phyloP scores from a whole-genome alignment of 2,888 invertebrate species.

The Himalopsyche anomala region DNA sequence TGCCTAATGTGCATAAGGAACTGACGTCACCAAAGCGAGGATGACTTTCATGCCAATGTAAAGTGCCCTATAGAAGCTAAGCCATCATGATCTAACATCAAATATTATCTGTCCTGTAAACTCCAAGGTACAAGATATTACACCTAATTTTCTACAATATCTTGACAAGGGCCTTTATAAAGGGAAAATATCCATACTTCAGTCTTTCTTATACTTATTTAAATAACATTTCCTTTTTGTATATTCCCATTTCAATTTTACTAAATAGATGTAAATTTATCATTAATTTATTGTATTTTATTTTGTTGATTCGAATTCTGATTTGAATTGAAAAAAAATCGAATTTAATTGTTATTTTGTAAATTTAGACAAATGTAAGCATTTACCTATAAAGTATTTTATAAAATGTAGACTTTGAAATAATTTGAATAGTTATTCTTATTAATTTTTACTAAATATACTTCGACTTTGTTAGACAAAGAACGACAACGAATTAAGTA shows the following conservation, averaged over 20 bases:
- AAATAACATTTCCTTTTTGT: neutral
- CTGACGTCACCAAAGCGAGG: no score
- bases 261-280: neutral
- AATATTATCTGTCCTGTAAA: no score
- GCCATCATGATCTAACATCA: no score
- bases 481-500: neutral
- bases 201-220: no score
- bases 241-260: slow-evolving; percentile 6
- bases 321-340: neutral
- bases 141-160: no score
- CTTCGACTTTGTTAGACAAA: neutral
- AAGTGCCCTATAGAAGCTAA: no score
- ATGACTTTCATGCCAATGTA: no score
- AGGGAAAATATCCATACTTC: no score
- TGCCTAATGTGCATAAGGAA: no score
- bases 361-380: slow-evolving; percentile 4
- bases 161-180: no score
- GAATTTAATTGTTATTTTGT: slow-evolving; percentile 6
- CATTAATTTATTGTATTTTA: slow-evolving; percentile 9
- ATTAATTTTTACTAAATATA: neutral
- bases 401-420: neutral
- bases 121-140: no score
- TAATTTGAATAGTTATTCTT: neutral
- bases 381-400: slow-evolving; percentile 24
- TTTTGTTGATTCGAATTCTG: neutral